phyloP scores from a whole-genome alignment of 1,140 invertebrate genomes.

The Saccostrea glomerata region DNA sequence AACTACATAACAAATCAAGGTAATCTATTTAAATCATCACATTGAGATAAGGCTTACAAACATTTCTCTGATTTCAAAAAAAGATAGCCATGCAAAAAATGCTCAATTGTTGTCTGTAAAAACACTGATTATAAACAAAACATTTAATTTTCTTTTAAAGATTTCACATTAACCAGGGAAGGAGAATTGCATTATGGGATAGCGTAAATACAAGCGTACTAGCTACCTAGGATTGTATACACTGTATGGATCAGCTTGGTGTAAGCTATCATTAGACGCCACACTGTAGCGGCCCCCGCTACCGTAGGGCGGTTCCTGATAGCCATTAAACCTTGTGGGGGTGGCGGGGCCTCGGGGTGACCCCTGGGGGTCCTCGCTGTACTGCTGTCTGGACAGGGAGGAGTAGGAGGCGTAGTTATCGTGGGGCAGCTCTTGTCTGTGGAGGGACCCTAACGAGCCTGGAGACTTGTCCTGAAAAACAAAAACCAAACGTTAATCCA shows the following conservation, averaged over 20 bases:
- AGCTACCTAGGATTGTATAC: slow-evolving; percentile 59
- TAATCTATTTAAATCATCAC: slow-evolving; percentile 14
- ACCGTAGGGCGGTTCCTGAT: slow-evolving; percentile 44
- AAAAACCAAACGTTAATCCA: background rate
- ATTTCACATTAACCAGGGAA: background rate
- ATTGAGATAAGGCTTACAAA: background rate
- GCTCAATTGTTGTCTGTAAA: background rate
- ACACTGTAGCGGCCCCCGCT: slow-evolving; percentile 58
- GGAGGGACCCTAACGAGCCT: slow-evolving; percentile 50
- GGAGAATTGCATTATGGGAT: slow-evolving; percentile 46
- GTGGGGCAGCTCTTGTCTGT: slow-evolving; percentile 53
- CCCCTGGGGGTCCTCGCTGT: slow-evolving; percentile 55
- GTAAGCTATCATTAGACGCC: slow-evolving; percentile 58
- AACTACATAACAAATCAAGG: background rate
- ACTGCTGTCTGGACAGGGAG: slow-evolving; percentile 50
- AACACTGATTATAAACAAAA: background rate
- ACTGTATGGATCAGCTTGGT: slow-evolving; percentile 44
- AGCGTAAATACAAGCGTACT: slow-evolving; percentile 18
- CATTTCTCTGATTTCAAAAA: slow-evolving; percentile 9
- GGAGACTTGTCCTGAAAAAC: slow-evolving; percentile 20
- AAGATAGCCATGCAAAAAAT: background rate
- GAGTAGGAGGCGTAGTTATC: slow-evolving; percentile 66
- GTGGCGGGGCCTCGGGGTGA: slow-evolving; percentile 53
- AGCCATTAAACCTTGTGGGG: slow-evolving; percentile 65
- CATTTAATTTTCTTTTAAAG: background rate